Evolutionary conservation across 2,113 vertebrate species (phyloP).

Genomic region (Corythornis vintsioides): DNA sequence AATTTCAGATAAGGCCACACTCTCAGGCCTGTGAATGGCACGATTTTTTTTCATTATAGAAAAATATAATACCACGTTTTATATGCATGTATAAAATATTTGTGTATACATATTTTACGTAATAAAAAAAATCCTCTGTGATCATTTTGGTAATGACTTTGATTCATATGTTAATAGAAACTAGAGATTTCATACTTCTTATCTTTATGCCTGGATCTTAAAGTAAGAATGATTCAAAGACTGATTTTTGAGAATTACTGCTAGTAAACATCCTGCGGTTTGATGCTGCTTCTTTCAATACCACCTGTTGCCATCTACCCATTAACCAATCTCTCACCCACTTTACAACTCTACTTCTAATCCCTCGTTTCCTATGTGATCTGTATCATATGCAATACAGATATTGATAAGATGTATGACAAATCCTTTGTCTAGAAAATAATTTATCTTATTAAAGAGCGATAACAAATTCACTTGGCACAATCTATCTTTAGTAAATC

Average conservation of each 20-base stretch:
- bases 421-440: slow-evolving; percentile 65
- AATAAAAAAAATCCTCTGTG: accelerated
- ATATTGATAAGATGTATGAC: slow-evolving; percentile 17
- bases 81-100: background rate
- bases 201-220: background rate
- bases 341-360: slow-evolving; percentile 54
- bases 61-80: background rate
- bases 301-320: slow-evolving; percentile 30
- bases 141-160: background rate
- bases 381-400: slow-evolving; percentile 31
- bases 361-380: slow-evolving; percentile 33
- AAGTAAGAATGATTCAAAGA: background rate
- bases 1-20: background rate
- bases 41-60: background rate
- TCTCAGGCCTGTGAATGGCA: background rate
- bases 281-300: background rate
- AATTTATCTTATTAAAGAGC: slow-evolving; percentile 53
- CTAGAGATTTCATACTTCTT: background rate
- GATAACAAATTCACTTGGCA: slow-evolving; percentile 51
- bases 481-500: slow-evolving; percentile 47
- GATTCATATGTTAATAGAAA: background rate
- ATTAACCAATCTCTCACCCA: slow-evolving; percentile 47
- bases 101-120: background rate
- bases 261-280: background rate
- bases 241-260: background rate